Base-by-base conservation (phyloP, 2,888 invertebrate species). In the Chrysodeixis includens region DNA sequence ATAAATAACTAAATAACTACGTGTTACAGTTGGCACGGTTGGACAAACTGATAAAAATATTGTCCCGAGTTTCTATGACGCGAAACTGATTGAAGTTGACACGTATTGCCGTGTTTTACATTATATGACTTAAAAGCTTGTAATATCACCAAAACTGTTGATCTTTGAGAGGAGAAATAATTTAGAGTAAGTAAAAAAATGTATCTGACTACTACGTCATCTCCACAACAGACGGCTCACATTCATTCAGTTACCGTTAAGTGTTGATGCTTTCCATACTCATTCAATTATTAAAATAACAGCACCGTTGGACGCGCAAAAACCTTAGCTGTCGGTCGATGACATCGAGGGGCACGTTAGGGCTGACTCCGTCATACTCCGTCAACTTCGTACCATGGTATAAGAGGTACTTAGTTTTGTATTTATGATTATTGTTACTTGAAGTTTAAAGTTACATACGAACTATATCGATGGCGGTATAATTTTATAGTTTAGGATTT, bases 231-330 rank as follows among this genome's bases (percentile, higher is more conserved):
- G 66, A 69, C 87, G 77, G 81, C 81, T 83, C 78, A 85, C 79
- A 82, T 82, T 83, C 82, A 82, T 86, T 69, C 69, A 72, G 80
- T 85, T 83, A 87, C 89, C 89, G 90, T 90, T 90, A 88, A 85
- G 79, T 78, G 75, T 81, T 84, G 84, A 82, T 86, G 88, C 89
- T 92, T 92, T 91, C 90, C 90, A 92, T 92, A 92, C 89, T 89
- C 91, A 91, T 92, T 93, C 92, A 91, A 93, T 93, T 93, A 90
- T 92, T 92, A 93, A 92, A 92, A 92, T 91, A 93, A 91, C 91
- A 92, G 90, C 90, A 91, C 90, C 89, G 89, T 89, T 89, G 89
- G 85, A 88, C 90, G 92, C 91, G 93, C 94, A 93, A 91, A 92
- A 90, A 90, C 93, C 93, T 93, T 92, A 88, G 88, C 88, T 85